Conservation (phyloP, 2,113 vertebrate species). For the Ceyx cyanopectus region DNA sequence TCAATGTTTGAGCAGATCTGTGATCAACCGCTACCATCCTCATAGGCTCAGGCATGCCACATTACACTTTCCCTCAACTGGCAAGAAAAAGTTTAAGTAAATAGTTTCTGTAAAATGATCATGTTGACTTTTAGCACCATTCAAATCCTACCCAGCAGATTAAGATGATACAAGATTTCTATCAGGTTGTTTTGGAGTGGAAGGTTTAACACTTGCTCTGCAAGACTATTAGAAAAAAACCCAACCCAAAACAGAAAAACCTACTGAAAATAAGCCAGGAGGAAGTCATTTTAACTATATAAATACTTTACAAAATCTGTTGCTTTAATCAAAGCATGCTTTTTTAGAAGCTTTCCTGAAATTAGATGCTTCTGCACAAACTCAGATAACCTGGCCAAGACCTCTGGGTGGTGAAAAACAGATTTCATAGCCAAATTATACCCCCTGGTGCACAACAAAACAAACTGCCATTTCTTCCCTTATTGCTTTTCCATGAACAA, state of each 20-base stretch:
- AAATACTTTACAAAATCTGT: background rate
- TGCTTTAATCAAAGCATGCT: constrained; percentile 6
- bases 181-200: background rate
- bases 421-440: background rate
- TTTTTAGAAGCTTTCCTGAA: constrained; percentile 21
- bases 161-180: background rate
- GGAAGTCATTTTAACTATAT: background rate
- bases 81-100: background rate
- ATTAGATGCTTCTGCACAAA: background rate
- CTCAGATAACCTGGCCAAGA: background rate
- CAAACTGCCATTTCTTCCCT: background rate
- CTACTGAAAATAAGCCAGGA: background rate
- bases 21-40: background rate
- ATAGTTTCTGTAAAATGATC: background rate
- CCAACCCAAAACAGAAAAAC: background rate
- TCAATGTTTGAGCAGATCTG: background rate
- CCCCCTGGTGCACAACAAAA: background rate
- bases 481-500: background rate
- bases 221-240: background rate
- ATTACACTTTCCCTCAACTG: background rate
- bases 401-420: background rate
- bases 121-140: background rate
- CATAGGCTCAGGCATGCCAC: background rate
- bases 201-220: background rate
- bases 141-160: background rate